Conservation (phyloP, 2,888 invertebrate genomes). For the Sthenelais limicola region DNA sequence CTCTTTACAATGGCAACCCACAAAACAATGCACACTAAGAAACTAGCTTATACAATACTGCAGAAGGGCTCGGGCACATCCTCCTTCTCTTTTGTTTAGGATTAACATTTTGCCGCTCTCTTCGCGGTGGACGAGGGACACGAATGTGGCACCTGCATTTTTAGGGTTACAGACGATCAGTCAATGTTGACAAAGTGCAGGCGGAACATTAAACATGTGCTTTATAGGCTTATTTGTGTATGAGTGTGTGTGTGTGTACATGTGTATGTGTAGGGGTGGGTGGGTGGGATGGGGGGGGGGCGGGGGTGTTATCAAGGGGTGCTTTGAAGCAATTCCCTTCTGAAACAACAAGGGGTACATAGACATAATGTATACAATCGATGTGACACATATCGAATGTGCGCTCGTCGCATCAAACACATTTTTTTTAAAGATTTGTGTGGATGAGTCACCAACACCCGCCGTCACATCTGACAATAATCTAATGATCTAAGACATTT, state of each 20-base stretch:
- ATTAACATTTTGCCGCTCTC: constrained; percentile 31
- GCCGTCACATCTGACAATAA: constrained; percentile 36
- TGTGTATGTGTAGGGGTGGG: too few relatives aligned
- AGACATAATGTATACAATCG: too few relatives aligned
- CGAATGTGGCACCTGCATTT: constrained; percentile 23
- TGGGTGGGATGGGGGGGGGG: too few relatives aligned
- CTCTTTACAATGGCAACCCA: constrained; percentile 45
- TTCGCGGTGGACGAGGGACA: constrained; percentile 32
- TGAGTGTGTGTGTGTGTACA: too few relatives aligned
- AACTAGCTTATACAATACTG: constrained; percentile 39
- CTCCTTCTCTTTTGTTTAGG: constrained; percentile 32
- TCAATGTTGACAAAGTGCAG: constrained; percentile 36
- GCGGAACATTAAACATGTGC: constrained; percentile 26
- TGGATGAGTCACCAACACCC: too few relatives aligned
- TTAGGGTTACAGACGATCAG: constrained; percentile 30
- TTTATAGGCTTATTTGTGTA: constrained; percentile 15
- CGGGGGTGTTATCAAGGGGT: too few relatives aligned
- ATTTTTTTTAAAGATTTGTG: too few relatives aligned
- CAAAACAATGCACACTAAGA: constrained; percentile 44
- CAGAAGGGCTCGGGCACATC: constrained; percentile 34
- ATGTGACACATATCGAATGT: too few relatives aligned
- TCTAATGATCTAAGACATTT: constrained; percentile 33
- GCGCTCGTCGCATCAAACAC: too few relatives aligned
- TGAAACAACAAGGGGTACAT: too few relatives aligned
- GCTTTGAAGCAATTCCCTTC: too few relatives aligned